Base-by-base conservation (phyloP, 2,113 vertebrate genomes). In the Rattus rattus region DNA sequence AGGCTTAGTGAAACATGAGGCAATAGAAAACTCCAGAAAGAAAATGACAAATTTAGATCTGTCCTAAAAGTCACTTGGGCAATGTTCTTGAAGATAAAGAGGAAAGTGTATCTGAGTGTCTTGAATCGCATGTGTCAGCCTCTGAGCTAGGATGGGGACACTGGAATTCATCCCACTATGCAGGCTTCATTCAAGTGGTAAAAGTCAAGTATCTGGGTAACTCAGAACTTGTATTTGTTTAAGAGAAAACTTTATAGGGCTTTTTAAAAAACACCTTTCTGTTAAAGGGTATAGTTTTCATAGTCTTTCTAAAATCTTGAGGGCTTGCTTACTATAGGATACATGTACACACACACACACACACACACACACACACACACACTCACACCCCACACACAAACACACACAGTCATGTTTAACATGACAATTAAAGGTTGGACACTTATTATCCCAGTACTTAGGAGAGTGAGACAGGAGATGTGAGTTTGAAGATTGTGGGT, bases 1-100 rank as follows among this genome's bases (percentile, higher is more conserved):
- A 81, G 26, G 2, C 24, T 96, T 86, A 72, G 47, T 69, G 61
- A 95, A 92, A 81, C 70, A 43, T 20, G 52, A 93, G 91, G 84
- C 11, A 81, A 77, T 70, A 81, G 30, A 77, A 65, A 88, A 91
- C 61, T 91, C 92, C 49, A 70, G 85, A 86, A 70, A 72, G 43
- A 94, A 79, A 76, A 85, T 54, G n/a, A 88, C 7, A 13, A 88
- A 49, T 10, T 20, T 47, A 28, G 2, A 7, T 72, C 52, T 88
- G 9, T 33, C 70, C 22, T 6, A 30, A 91, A 36, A 81, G 76
- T 65, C 67, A 72, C 43, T 14, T 24, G 76, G 36, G 65, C 6
- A 26, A 22, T 12, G 47, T 33, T 95, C 75, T 81, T 54, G 28
- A 49, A 83, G 59, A 4, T 69, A n/a, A 92, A 16, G n/a, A 59